phyloP scores from a whole-genome alignment of 1,140 invertebrate species.

The Copidosoma floridanum region DNA sequence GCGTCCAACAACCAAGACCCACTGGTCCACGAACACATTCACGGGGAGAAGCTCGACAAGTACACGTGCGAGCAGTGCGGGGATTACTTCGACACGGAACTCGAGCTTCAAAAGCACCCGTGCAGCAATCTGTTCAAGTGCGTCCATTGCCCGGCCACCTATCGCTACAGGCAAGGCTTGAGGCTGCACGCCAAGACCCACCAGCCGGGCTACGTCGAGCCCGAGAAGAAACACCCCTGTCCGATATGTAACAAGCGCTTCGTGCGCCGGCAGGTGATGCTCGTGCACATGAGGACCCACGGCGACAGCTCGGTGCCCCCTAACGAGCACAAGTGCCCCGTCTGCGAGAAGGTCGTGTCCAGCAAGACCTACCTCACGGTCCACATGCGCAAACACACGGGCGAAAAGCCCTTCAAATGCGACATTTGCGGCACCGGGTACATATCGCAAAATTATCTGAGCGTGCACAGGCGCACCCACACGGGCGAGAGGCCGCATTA shows the following conservation, averaged over 20 bases:
- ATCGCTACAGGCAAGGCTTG: conserved; percentile 56
- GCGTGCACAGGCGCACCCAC: conserved; percentile 71
- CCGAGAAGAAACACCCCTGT: conserved; percentile 54
- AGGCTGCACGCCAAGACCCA: conserved; percentile 58
- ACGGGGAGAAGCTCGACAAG: conserved; percentile 49
- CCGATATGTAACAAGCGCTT: conserved; percentile 54
- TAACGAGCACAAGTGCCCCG: conserved; percentile 64
- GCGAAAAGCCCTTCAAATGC: conserved; percentile 58
- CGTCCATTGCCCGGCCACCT: conserved; percentile 54
- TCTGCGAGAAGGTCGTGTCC: conserved; percentile 69
- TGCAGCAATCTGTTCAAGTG: conserved; percentile 53
- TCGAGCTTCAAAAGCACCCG: conserved; percentile 42
- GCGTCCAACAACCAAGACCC: too few species aligned
- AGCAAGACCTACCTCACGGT: conserved; percentile 80
- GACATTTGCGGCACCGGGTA: conserved; percentile 67
- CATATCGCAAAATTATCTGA: conserved; percentile 69
- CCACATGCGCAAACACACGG: conserved; percentile 74
- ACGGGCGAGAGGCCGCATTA: conserved; percentile 67
- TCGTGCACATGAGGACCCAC: conserved; percentile 53
- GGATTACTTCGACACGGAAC: conserved; percentile 51
- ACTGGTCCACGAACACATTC: conserved; percentile 44
- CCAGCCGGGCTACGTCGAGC: conserved; percentile 53
- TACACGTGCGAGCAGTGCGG: conserved; percentile 71
- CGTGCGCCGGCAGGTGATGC: conserved; percentile 51
- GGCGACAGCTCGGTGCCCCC: conserved; percentile 42